phyloP scores from a whole-genome alignment of 2,797 vertebrate genomes.

The Anguilla pacifica region DNA sequence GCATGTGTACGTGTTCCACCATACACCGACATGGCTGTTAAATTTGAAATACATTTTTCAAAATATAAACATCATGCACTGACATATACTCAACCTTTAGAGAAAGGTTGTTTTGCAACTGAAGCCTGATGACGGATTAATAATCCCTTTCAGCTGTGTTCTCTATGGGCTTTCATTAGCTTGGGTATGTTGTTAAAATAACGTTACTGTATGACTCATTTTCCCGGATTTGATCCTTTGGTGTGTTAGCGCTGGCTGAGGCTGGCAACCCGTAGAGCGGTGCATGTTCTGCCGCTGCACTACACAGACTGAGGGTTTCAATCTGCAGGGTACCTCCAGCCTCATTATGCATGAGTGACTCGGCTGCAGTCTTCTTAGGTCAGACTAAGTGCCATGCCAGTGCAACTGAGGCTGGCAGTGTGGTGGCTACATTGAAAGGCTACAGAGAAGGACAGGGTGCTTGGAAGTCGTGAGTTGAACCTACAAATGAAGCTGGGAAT shows the following conservation, averaged over 20 bases:
- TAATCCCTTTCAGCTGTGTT: background rate
- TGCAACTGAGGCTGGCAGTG: too few species aligned
- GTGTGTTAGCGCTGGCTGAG: background rate
- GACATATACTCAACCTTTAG: background rate
- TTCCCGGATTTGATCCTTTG: background rate
- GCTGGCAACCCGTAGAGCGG: background rate
- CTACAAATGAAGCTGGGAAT: too few species aligned
- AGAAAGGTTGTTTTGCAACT: background rate
- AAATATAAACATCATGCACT: background rate
- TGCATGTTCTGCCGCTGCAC: background rate
- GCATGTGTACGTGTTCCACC: background rate
- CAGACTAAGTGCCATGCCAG: too few species aligned
- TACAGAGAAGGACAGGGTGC: too few species aligned
- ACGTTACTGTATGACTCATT: background rate
- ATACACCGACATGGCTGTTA: background rate
- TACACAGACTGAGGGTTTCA: background rate
- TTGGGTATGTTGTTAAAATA: background rate
- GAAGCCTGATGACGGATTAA: background rate
- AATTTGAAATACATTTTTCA: background rate
- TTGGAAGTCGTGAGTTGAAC: too few species aligned
- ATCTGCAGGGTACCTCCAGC: background rate
- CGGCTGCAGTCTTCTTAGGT: too few species aligned
- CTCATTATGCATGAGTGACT: background rate
- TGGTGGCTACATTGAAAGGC: too few species aligned
- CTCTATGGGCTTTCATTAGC: background rate